Conservation (phyloP, 2,888 invertebrate species). For the Thereva nobilitata region DNA sequence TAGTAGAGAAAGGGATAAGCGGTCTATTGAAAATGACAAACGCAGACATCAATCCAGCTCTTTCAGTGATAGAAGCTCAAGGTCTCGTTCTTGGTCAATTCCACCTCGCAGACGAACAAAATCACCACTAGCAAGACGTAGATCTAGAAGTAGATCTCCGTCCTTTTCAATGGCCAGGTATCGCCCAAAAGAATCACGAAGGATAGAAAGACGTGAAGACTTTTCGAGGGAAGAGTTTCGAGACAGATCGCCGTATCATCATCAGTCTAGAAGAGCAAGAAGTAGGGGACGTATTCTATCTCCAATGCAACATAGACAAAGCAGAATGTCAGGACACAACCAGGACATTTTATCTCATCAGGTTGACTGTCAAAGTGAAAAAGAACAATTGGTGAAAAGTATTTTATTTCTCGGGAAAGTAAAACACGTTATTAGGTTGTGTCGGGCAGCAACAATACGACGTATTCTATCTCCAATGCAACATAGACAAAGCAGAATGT, state of each 20-base stretch:
- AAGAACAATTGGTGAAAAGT: no score
- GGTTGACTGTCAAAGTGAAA: background rate
- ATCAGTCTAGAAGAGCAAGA: constrained; percentile 35
- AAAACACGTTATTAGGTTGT: no score
- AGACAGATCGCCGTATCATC: constrained; percentile 40
- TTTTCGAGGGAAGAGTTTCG: constrained; percentile 41
- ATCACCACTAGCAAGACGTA: constrained; percentile 46
- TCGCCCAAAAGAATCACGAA: constrained; percentile 41
- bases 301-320: constrained; percentile 33
- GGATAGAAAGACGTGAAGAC: constrained; percentile 40
- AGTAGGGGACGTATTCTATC: constrained; percentile 40
- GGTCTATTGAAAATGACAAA: constrained; percentile 40
- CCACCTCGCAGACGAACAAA: constrained; percentile 48
- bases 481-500: no score
- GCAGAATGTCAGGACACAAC: constrained; percentile 15
- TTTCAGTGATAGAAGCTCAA: constrained; percentile 46
- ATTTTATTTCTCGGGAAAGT: no score
- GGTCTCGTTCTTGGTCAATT: constrained; percentile 48
- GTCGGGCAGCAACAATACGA: no score
- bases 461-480: no score
- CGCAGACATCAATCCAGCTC: constrained; percentile 45
- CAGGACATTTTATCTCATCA: constrained; percentile 38
- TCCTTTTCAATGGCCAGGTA: constrained; percentile 41
- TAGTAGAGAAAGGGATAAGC: constrained; percentile 49
- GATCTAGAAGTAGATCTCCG: constrained; percentile 49